Base-by-base conservation (phyloP, 2,797 vertebrate genomes). In the Neosalanx taihuensis region DNA sequence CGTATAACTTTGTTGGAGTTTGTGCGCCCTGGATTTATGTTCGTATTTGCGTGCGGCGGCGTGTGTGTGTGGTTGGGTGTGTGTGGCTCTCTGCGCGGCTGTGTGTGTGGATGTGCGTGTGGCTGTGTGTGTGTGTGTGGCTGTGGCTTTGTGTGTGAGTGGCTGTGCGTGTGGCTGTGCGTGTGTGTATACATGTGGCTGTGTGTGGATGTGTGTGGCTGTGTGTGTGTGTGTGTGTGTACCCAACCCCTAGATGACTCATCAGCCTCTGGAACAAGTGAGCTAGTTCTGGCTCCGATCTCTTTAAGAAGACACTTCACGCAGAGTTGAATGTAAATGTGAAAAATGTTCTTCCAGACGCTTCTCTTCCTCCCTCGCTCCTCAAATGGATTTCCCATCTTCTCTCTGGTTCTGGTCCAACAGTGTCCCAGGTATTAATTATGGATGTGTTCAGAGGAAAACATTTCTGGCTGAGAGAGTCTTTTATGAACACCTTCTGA, bases 311-410 rank as follows among this genome's bases (percentile, higher is more conserved):
- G 69, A 76, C 18, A 49, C 59, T 49, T 76, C 71, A 70, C 63
- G 67, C 62, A 72, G 72, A 75, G 66, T 26, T 33, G 0, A 72
- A 76, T 63, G 74, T 73, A 73, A 67, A 81, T 72, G 71, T 73
- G 53, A 65, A 74, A 82, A 82, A 78, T 61, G 64, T 70, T 77
- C 66, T 72, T 81, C 79, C 58, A 62, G 74, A 84, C 71, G 71
- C 67, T 72, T 74, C 63, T 53, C 64, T 72, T 33, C 15, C 61
- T 74, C 59, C 81, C 74, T 7, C 66, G 60, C 75, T 78, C 84
- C 76, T 70, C 71, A 84, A 78, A 65, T 69, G 73, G 64, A 66
- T 81, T 81, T 82, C 83, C 74, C 72, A 74, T 74, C 74, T 68
- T 81, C 37, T 35, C 20, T 57, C 15, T 30, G 59, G 53, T 23